phyloP scores from a whole-genome alignment of 2,113 vertebrate species.

The Menidia beryllina region DNA sequence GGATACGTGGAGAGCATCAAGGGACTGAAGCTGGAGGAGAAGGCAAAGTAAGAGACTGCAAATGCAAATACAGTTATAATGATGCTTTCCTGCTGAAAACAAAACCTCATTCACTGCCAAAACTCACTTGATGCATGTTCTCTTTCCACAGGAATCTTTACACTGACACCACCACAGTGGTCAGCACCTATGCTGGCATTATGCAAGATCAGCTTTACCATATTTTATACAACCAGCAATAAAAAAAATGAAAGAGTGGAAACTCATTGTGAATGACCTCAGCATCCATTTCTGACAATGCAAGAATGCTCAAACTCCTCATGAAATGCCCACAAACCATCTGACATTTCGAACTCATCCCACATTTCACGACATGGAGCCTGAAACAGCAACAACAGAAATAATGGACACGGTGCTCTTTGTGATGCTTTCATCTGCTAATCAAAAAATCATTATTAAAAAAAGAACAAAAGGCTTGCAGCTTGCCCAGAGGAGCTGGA shows the following conservation, averaged over 20 bases:
- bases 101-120: not conserved
- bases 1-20: constrained; percentile 66
- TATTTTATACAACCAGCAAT: constrained; percentile 57
- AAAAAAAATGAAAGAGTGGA: constrained; percentile 11
- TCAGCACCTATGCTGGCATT: constrained; percentile 74
- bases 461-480: constrained; percentile 10
- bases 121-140: constrained; percentile 21
- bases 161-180: constrained; percentile 54
- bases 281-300: not conserved
- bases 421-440: not conserved
- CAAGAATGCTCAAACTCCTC: constrained; percentile 3
- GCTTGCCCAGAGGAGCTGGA: constrained; percentile 9
- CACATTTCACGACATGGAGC: not conserved
- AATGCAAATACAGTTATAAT: not conserved
- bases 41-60: constrained; percentile 69
- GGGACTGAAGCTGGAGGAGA: constrained; percentile 75
- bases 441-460: not conserved
- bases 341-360: not conserved
- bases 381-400: constrained; percentile 9
- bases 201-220: constrained; percentile 76
- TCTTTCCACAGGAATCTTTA: constrained; percentile 69
- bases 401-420: constrained; percentile 1
- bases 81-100: not conserved
- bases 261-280: not conserved
- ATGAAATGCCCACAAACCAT: not conserved